Conservation (phyloP, 37 sponge, comb jelly and placozoan genomes). For the Lycopodina hypogea region DNA sequence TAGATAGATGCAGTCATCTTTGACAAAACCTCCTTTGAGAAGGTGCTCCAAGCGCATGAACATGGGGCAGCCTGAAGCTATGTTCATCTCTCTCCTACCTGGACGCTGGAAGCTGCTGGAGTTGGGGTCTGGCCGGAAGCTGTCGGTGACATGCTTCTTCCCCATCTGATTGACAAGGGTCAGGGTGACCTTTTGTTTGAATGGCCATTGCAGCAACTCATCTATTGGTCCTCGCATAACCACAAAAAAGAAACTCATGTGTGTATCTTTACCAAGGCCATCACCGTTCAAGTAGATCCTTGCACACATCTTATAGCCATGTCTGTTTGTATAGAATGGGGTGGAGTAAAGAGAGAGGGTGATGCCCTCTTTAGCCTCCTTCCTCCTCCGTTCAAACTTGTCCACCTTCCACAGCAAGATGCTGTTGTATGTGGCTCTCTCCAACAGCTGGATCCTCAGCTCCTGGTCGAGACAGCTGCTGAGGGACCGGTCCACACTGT, state of each 20-base stretch:
- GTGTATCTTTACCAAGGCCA: slow-evolving; percentile 64
- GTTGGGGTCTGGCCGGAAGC: slow-evolving; percentile 59
- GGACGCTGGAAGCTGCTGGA: slow-evolving; percentile 55
- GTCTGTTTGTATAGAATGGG: slow-evolving; percentile 58
- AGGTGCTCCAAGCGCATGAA: slow-evolving; percentile 41
- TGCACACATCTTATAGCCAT: slow-evolving; percentile 75
- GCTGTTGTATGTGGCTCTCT: slow-evolving; percentile 59
- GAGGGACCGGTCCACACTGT: slow-evolving; percentile 29
- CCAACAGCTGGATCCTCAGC: slow-evolving; percentile 58
- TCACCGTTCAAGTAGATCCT: slow-evolving; percentile 69
- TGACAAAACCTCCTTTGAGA: slow-evolving; percentile 32
- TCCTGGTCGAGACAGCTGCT: slow-evolving; percentile 53
- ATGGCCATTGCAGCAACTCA: slow-evolving; percentile 65
- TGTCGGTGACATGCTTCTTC: slow-evolving; percentile 39
- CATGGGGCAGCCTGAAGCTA: slow-evolving; percentile 66
- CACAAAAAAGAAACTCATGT: slow-evolving; percentile 72
- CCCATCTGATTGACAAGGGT: slow-evolving; percentile 50
- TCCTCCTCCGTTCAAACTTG: slow-evolving; percentile 36
- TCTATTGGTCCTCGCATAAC: slow-evolving; percentile 66
- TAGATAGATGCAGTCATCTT: slow-evolving; percentile 58
- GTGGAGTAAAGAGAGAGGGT: slow-evolving; percentile 60
- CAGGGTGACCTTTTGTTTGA: slow-evolving; percentile 65
- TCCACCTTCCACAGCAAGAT: slow-evolving; percentile 68
- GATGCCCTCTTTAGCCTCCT: slow-evolving; percentile 51
- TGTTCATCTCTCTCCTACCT: slow-evolving; percentile 56